Evolutionary conservation across 2,888 invertebrate genomes (phyloP), one percentile per base, ranked within the genome.

Genomic region (Geotrupes spiniger): DNA sequence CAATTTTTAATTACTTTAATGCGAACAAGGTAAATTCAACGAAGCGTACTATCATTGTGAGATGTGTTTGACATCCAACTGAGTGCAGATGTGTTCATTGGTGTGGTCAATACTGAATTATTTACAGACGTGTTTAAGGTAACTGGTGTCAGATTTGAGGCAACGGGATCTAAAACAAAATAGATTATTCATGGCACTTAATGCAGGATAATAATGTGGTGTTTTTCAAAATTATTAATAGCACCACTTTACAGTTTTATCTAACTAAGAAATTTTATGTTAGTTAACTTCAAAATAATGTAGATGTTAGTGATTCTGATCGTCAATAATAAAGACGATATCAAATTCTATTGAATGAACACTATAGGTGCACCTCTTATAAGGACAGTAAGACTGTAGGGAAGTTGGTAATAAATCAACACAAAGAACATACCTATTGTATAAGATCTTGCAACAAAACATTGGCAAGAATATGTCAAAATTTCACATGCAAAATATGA

Each of bases 41-140:
- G 14, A 10, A 33, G 11, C 5, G 12, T 28, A 46, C 38, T 42
- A 5, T 72, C 69, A 59, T 62, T 66, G 31, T 64, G 58, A 8
- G 70, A 63, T 11, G 66, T 53, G 49, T 63, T 66, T 29, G 71
- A 68, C 27, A 63, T 60, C 72, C 74, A 74, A 63, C 73, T 75
- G 9, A 62, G 39, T 4, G 70, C 66, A 12, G 71, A 66, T 41
- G 63, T 56, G 61, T 74, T 73, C 54, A 72, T 59, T 4, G 73
- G 69, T 12, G 72, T 66, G 25, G 52, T 54, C 3, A 58, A 51
- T 4, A 46, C 43, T 4, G 57, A 49, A 5, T 39, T 28, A 12
- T 37, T 51, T 14, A 46, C 21, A 21, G 21, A 46, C 26, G 49
- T 47, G 8, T 17, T 51, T 28, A 38, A 31, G 31, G 27, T 15